These are phyloP conservation scores for Corythornis madagascariensis DNA, from an alignment of 2,113 vertebrate genomes.

Conservation along the genomic window DNA sequence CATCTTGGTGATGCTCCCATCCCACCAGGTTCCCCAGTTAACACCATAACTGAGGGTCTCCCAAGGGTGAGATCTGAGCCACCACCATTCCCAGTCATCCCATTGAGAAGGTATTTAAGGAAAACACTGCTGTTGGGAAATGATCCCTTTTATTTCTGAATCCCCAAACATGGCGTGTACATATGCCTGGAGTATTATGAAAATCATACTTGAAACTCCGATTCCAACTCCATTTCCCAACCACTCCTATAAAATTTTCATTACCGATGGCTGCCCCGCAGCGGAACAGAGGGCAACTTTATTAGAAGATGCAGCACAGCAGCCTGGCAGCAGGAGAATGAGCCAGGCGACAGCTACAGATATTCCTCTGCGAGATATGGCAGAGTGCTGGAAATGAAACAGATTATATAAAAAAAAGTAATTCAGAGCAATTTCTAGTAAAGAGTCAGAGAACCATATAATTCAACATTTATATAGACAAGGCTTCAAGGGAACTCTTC, in stretches of 20 bases:
- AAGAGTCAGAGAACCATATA: slow-evolving; percentile 50
- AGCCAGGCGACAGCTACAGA: slow-evolving; percentile 34
- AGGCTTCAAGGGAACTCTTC: slow-evolving; percentile 34
- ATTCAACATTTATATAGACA: slow-evolving; percentile 56
- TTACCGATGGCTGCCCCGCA: slow-evolving; percentile 37
- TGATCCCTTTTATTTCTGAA: background rate
- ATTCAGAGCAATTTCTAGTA: slow-evolving; percentile 55
- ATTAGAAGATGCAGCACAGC: slow-evolving; percentile 7
- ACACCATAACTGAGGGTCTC: background rate
- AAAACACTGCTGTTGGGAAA: background rate
- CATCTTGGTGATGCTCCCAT: background rate
- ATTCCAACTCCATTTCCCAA: slow-evolving; percentile 6
- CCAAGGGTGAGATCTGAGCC: background rate
- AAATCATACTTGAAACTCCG: background rate
- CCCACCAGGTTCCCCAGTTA: background rate
- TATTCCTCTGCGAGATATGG: slow-evolving; percentile 6
- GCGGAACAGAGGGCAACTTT: slow-evolving; percentile 41
- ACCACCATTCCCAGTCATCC: background rate
- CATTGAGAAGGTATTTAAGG: accelerated
- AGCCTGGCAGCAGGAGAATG: slow-evolving; percentile 4
- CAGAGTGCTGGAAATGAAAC: slow-evolving; percentile 49
- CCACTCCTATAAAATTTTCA: background rate
- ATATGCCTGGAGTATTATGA: background rate
- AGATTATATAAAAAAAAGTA: slow-evolving; percentile 42
- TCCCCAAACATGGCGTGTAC: accelerated